phyloP scores from a whole-genome alignment of 2,113 vertebrate genomes.

The Arvicanthis niloticus region DNA sequence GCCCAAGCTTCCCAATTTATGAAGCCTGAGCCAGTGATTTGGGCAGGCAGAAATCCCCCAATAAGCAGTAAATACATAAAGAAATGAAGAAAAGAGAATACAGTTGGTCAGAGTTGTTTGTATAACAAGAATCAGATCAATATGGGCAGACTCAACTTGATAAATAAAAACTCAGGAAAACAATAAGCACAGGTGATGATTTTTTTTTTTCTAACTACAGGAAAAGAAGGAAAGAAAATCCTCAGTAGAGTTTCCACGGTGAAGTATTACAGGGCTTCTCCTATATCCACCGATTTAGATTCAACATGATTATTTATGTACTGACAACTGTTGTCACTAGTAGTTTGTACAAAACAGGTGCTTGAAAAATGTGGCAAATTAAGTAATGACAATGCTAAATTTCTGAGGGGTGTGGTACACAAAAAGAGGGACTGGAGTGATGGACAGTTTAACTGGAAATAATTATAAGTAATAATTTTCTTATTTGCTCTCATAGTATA shows the following conservation, averaged over 20 bases:
- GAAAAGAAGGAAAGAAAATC: not conserved
- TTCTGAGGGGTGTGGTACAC: not conserved
- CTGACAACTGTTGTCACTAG: not conserved
- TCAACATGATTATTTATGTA: not conserved
- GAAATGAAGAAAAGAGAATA: not conserved
- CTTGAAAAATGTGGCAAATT: not conserved
- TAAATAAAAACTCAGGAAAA: slow-evolving; percentile 46
- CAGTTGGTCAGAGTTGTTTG: not conserved
- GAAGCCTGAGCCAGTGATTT: slow-evolving; percentile 70
- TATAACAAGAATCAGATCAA: slow-evolving; percentile 57
- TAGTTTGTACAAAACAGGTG: not conserved
- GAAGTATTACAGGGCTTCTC: not conserved
- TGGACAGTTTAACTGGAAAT: not conserved
- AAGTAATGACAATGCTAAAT: not conserved
- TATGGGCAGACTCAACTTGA: not conserved
- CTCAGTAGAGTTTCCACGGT: not conserved
- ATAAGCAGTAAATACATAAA: slow-evolving; percentile 44
- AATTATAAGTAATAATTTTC: not conserved
- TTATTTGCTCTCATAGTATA: not conserved
- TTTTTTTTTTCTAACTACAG: not conserved
- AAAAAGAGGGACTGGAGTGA: not conserved
- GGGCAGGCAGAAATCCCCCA: slow-evolving; percentile 60
- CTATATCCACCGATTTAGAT: not conserved
- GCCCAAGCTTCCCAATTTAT: slow-evolving; percentile 76
- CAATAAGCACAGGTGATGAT: not conserved